These are phyloP conservation scores for Apodemia duryi DNA, from an alignment of 2,888 invertebrate genomes.

Conservation along the genomic window DNA sequence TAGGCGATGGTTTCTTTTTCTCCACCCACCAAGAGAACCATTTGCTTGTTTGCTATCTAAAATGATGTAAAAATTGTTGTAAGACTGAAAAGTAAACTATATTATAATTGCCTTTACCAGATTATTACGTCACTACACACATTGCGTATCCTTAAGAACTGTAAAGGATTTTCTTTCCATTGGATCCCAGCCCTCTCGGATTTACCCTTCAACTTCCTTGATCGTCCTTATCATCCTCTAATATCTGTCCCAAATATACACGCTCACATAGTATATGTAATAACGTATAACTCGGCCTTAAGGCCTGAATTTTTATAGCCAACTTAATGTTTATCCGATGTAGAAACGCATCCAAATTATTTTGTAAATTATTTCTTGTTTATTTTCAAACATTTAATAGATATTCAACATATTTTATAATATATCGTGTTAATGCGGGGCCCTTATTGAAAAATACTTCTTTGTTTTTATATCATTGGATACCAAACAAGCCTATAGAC, in stretches of 20 bases:
- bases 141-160: conserved; percentile 28
- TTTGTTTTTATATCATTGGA: too few species aligned
- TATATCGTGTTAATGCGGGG: too few species aligned
- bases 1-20: too few species aligned
- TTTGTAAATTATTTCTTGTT: conserved; percentile 14
- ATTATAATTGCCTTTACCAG: not conserved
- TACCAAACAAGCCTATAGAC: too few species aligned
- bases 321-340: conserved; percentile 14
- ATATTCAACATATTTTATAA: not conserved
- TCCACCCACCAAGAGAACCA: too few species aligned
- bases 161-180: conserved; percentile 31
- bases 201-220: conserved; percentile 34
- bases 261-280: conserved; percentile 25
- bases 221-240: conserved; percentile 32
- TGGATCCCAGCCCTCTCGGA: conserved; percentile 26
- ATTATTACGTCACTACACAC: conserved; percentile 1
- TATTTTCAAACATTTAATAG: not conserved
- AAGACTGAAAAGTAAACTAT: not conserved
- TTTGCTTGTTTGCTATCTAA: too few species aligned
- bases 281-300: conserved; percentile 20
- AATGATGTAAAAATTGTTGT: too few species aligned
- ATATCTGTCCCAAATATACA: conserved; percentile 31
- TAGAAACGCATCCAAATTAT: not conserved
- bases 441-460: too few species aligned
- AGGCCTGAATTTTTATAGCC: conserved; percentile 28